Percentiles rank a stretch among this genome's conserved stretches.
phyloP scores from a whole-genome alignment of 2,113 vertebrate genomes.

The rat (Rattus norvegicus) region GRCr8 NC_086023.1:109623501-109624000 shows the following conservation, averaged over 20 bases:
- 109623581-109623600: neutral
- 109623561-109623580: neutral
- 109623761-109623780: neutral
- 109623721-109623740: neutral
- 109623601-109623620: constrained; percentile 20
- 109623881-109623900: neutral
- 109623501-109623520: neutral
- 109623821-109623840: neutral
- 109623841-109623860: neutral
- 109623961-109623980: constrained; percentile 19
- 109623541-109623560: neutral
- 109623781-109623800: neutral
- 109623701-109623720: neutral
- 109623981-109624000: neutral
- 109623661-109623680: neutral
- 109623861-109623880: neutral
- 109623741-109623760: neutral
- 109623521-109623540: neutral
- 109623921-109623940: neutral
- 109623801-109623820: neutral
- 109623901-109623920: neutral
- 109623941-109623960: neutral
- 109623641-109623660: neutral
- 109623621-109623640: neutral
- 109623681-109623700: constrained; percentile 17